Evolutionary conservation across 2,888 invertebrate species (phyloP), one percentile per base, ranked within the genome.

Genomic region (Eledona agricola): DNA sequence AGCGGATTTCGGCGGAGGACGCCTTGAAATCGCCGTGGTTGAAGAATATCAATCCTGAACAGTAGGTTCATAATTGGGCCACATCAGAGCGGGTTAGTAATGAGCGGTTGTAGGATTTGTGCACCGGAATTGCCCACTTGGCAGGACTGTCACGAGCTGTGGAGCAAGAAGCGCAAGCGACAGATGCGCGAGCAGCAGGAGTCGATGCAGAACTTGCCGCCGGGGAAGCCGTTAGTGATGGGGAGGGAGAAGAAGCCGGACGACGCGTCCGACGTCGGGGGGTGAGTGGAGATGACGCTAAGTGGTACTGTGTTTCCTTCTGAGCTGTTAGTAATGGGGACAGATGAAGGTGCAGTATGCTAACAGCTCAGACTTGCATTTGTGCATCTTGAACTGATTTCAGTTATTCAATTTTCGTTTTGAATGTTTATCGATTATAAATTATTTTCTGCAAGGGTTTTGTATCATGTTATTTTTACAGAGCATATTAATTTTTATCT

Each of bases 101-200:
- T 31, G 17, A 2, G n/a, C 4, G 22, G 37, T 54, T 74, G 22
- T 74, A 92, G 92, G 77, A 91, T 93, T 87, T 81, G 87, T 35
- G 86, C 87, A 1, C 90, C 92, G 0, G 86, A 87, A 74, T 78
- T 98, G 60, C 97, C 97, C 0, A 92, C 89, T 16, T 93, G 93
- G 88, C 97, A 99, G 78, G 98, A 99, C 78, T 99, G 99, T 75
- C 98, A 99, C 79, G 99, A 99, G 78, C 82, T 99, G 72, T 99
- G 98, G 97, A 94, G 95, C 68, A 99, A 99, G 78, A 93, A 92
- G 74, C 86, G 95, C n/a, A 86, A 94, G 64, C 81, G 87, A 16
- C 90, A 90, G 73, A 83, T 90, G 71, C 82, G 90, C 28, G 92
- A 93, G 69, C 89, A 89, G 71, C 85, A 86, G 67, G 85, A 85